phyloP scores from a whole-genome alignment of 2,113 vertebrate genomes.

The Mola mola region DNA sequence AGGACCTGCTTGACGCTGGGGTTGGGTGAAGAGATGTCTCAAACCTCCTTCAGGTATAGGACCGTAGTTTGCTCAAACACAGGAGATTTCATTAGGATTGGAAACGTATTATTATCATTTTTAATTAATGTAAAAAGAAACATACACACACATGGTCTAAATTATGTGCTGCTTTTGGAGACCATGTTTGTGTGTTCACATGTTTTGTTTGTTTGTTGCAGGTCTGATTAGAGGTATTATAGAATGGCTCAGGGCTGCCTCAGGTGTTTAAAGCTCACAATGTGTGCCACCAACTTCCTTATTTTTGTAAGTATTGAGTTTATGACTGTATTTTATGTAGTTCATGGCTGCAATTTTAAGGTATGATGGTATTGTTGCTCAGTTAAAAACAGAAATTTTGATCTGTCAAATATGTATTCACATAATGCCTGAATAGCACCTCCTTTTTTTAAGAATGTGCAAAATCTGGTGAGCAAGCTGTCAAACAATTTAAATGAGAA shows the following conservation, averaged over 20 bases:
- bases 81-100: too few relatives aligned
- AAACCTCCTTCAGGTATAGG: too few relatives aligned
- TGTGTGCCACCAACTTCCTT: constrained; percentile 83
- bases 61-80: not conserved
- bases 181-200: not conserved
- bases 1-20: not conserved
- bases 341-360: too few relatives aligned
- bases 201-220: constrained; percentile 32
- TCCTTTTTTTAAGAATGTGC: too few relatives aligned
- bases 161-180: not conserved
- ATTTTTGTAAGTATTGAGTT: constrained; percentile 79
- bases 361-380: not conserved
- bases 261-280: constrained; percentile 82
- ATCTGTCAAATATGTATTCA: too few relatives aligned
- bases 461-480: not conserved
- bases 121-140: not conserved
- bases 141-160: not conserved
- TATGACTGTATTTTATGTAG: too few relatives aligned
- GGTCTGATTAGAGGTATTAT: constrained; percentile 33
- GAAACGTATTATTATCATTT: too few relatives aligned
- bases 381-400: not conserved
- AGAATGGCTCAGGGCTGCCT: constrained; percentile 81
- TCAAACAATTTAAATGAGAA: too few relatives aligned
- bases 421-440: too few relatives aligned
- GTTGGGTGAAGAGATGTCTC: too few relatives aligned